Base-by-base conservation (phyloP, 2,888 invertebrate species). In the Hypomecis punctinalis region DNA sequence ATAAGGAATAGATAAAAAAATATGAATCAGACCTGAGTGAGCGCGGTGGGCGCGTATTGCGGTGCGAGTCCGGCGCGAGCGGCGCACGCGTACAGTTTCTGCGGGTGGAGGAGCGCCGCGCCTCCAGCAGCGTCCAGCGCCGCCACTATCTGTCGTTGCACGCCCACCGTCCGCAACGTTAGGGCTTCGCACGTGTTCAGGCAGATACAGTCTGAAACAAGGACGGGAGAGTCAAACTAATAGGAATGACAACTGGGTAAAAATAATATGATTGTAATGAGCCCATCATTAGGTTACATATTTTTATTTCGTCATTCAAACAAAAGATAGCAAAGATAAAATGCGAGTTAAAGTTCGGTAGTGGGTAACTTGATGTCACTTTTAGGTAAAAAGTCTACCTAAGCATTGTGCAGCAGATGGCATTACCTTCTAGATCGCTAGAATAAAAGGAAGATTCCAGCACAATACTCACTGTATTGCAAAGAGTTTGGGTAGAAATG, bases 401-500 rank as follows among this genome's bases (percentile, higher is more conserved):
- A 23, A 23, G 23, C 23, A 23, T 3, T 23, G 23, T 23, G 23
- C 23, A 23, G 1, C 23, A 23, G 1, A 23, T 23, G 23, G 23
- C 3, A 23, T 23, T 23, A 23, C 23, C 3, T 3, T 23, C 23
- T 23, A 23, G 3, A 23, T 39, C 5, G 39, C 7, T 40, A 40
- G 7, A 40, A 5, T 8, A 40, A 9, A 40, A 40, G 8, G 5
- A n/a, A 43, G 2, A n/a, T 43, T n/a, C 9, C n/a, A 43, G 5
- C 4, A 43, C 52, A n/a, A n/a, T n/a, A 92, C 94, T 94, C 86
- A 97, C 97, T 95, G 79, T 97, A 96, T 54, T 96, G 95, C 67
- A 98, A 83, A 0, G 98, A 96, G 69, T 96, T 96, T 0, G 98
- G 98, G 81, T 95, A 97, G 84, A 96, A 97, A 80, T 98, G 96